Percentiles rank a stretch among this genome's conserved stretches.
phyloP scores from a whole-genome alignment of 2,888 invertebrate species.

The Halictus quadricinctus region DNA sequence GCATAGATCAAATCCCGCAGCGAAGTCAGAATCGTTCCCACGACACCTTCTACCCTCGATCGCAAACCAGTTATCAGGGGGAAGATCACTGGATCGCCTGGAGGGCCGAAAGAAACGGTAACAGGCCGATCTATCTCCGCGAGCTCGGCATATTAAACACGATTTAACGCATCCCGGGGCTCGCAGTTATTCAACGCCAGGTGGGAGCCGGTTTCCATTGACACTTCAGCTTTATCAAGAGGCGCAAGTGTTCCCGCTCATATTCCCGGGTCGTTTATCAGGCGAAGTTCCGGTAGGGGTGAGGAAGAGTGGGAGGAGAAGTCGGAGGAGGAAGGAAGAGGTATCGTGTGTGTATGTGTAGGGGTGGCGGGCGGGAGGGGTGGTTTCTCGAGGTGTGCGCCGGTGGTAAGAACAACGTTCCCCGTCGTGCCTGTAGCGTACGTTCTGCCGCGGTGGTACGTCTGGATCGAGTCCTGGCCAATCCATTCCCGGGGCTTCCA shows the following conservation, averaged over 20 bases:
- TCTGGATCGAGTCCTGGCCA: constrained; percentile 3
- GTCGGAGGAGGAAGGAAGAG: neutral
- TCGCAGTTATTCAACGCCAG: constrained; percentile 14
- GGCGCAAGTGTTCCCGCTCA: constrained; percentile 40
- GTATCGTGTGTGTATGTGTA: constrained; percentile 11
- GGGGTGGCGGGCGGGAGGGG: neutral
- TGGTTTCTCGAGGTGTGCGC: neutral
- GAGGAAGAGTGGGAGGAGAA: neutral
- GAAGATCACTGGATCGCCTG: neutral
- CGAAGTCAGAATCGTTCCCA: neutral
- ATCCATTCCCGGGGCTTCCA: constrained; percentile 11
- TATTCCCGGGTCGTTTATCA: constrained; percentile 50
- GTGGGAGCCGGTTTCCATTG: constrained; percentile 29
- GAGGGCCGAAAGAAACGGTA: neutral
- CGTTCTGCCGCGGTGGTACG: neutral
- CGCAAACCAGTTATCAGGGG: neutral
- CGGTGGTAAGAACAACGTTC: constrained; percentile 20
- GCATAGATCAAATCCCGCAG: neutral
- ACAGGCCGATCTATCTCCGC: constrained; percentile 19
- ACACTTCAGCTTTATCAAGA: constrained; percentile 38
- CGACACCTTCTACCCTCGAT: neutral
- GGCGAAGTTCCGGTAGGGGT: neutral
- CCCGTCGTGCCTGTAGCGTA: neutral
- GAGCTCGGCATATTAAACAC: constrained; percentile 11
- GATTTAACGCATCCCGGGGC: constrained; percentile 35